Evolutionary conservation across 1,140 invertebrate genomes (phyloP).

Genomic region (Dendrolimus punctatus): DNA sequence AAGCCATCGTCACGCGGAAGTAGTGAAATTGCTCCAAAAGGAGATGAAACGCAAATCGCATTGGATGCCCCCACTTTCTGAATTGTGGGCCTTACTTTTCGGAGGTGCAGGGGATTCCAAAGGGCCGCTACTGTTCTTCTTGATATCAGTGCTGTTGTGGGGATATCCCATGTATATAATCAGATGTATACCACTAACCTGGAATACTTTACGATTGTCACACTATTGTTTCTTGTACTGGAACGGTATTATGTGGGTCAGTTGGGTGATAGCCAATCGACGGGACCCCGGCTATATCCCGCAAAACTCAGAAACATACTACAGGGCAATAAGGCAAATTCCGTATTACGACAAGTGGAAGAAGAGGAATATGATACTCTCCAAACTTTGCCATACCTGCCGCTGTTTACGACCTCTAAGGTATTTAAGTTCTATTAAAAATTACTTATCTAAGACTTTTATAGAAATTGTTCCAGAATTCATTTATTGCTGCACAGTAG

Average conservation of each 20-base stretch:
- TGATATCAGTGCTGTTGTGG: conserved; percentile 89
- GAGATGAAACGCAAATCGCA: conserved; percentile 86
- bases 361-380: conserved; percentile 87
- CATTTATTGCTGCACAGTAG: too few relatives aligned
- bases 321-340: conserved; percentile 90
- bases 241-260: conserved; percentile 94
- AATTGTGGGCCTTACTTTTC: conserved; percentile 92
- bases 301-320: conserved; percentile 90
- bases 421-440: conserved; percentile 20
- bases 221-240: conserved; percentile 93
- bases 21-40: conserved; percentile 84
- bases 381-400: conserved; percentile 92
- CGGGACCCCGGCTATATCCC: conserved; percentile 92
- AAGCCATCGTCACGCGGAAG: conserved; percentile 88
- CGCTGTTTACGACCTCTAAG: conserved; percentile 85
- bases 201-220: conserved; percentile 86
- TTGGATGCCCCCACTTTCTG: conserved; percentile 88
- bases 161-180: conserved; percentile 95
- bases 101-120: conserved; percentile 92
- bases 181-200: conserved; percentile 91
- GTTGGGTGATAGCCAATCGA: conserved; percentile 90
- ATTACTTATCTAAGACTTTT: not conserved
- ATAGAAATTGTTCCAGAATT: too few relatives aligned
- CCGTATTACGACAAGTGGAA: conserved; percentile 93
- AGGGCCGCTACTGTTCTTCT: conserved; percentile 87